A percentile compares a stretch with the other conserved stretches of the same genome.
Evolutionary conservation across 2,888 invertebrate species (phyloP).

Genomic region (Kuschelorhynchus macadamiae): DNA sequence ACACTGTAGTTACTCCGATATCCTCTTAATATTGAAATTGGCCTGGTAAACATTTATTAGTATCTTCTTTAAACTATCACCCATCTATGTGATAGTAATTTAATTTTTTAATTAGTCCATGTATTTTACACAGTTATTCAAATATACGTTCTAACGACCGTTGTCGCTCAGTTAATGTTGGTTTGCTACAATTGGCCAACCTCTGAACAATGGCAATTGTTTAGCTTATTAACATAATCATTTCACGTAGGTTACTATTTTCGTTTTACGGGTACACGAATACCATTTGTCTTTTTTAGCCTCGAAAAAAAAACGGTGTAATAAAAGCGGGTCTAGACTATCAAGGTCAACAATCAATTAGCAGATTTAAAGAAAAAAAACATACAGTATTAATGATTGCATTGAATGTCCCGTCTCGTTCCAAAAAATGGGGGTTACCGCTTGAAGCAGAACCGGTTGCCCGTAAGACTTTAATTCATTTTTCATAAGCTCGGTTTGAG

Average conservation of each 20-base stretch:
- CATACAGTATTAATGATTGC: conserved; percentile 45
- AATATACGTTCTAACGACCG: too few species aligned
- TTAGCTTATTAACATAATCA: conserved; percentile 25
- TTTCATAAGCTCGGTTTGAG: conserved; percentile 19
- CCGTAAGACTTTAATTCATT: conserved; percentile 24
- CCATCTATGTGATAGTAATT: too few species aligned
- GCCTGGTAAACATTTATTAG: too few species aligned
- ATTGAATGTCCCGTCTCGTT: conserved; percentile 42
- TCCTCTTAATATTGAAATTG: too few species aligned
- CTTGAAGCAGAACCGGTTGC: conserved; percentile 21
- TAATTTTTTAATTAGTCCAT: too few species aligned
- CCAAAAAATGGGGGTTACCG: conserved; percentile 29
- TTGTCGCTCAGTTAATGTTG: too few species aligned
- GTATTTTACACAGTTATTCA: too few species aligned
- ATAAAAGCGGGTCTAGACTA: conserved; percentile 49
- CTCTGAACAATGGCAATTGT: conserved; percentile 19
- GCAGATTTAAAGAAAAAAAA: conserved; percentile 42
- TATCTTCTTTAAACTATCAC: too few species aligned
- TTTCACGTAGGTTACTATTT: conserved; percentile 29
- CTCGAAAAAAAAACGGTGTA: conserved; percentile 28
- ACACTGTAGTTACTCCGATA: too few species aligned
- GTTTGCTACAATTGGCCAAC: too few species aligned
- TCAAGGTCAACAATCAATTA: conserved; percentile 51
- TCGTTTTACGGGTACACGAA: conserved; percentile 20
- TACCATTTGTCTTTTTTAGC: conserved; percentile 27